Evolutionary conservation across 2,797 vertebrate genomes (phyloP), one percentile per base, ranked within the genome.

Genomic region (Varecia variegata): DNA sequence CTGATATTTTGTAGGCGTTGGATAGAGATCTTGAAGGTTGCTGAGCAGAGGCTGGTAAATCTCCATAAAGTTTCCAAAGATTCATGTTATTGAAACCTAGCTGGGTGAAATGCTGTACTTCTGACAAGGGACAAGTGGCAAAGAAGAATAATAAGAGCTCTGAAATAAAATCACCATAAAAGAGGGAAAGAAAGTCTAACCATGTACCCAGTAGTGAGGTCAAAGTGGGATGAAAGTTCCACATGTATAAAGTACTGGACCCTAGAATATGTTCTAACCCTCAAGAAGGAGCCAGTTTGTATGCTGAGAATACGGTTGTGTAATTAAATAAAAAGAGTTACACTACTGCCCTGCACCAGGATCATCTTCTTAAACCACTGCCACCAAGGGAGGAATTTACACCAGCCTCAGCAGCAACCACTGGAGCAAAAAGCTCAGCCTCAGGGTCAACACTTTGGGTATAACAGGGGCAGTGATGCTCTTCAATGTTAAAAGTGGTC

Each of bases 41-140:
- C 9, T 74, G 45, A 43, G 67, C n/a, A 30, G 62, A 90, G 8
- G 35, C 74, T n/a, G 1, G 30, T 65, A 84, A 40, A 84, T 62
- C 43, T 90, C 10, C 25, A 32, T 76, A 60, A 83, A 87, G n/a
- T 81, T 86, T 88, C 56, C 52, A 60, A 87, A 40, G 45, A 50
- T 32, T 88, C 14, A 47, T 77, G 77, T 54, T 68, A 50, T 18
- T 86, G 50, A 97, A 86, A 62, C 3, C 8, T 74, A 58, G 30
- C 1, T 32, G 25, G 13, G 56, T 71, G 32, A 96, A 80, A 79
- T 21, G 25, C 35, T n/a, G 52, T 43, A 40, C 70, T 32, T 13
- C 30, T 70, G 18, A 76, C 45, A 73, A 91, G 89, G 23, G 4
- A 50, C 21, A 74, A 80, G 62, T 38, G 47, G 6, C 27, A 56